Base-by-base conservation (phyloP, 1,140 invertebrate genomes). In the Cryptotermes secundus region DNA sequence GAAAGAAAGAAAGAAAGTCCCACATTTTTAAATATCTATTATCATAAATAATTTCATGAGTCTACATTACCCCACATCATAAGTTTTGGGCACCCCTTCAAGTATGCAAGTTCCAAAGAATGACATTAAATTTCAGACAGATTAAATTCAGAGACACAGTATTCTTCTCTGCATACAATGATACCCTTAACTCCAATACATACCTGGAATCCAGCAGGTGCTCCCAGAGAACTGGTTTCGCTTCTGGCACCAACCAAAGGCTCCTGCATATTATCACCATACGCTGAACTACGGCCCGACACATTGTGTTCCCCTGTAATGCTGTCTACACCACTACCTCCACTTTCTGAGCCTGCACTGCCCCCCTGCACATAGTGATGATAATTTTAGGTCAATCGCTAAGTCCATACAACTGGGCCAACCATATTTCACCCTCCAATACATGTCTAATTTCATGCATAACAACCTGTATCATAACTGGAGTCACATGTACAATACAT, bases 311-410 rank as follows among this genome's bases (percentile, higher is more conserved):
- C 95, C n/a, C 96, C 96, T 80, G 96, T 96, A 86, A 97, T 96
- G 87, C 96, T 97, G 88, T 97, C 97, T 79, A 96, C 96, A 72
- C 95, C 96, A 89, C 96, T 97, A 83, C 96, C 96, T 79, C 95
- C 95, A 89, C 96, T 97, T 88, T 97, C 97, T 59, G 95, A 97
- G 59, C 94, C 95, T 16, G 92, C 93, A 85, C 94, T 95, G 84
- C 95, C 95, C 86, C 92, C 93, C 87, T 92, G 86, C 84, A 85
- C 79, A 34, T 14, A 72, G 14, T 72, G 26, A 72, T 10, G 9
- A 31, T 72, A n/a, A 72, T 72, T 26, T 31, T 72, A 19, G 0
- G 1, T 49, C 22, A 19, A 49, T 49, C 19, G 3, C 4, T 72
- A 72, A 72, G n/a, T n/a, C 3, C 26, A 72, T n/a, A 72, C n/a